Evolutionary conservation across 2,888 invertebrate species (phyloP).

Genomic region (Hermodice carunculata): DNA sequence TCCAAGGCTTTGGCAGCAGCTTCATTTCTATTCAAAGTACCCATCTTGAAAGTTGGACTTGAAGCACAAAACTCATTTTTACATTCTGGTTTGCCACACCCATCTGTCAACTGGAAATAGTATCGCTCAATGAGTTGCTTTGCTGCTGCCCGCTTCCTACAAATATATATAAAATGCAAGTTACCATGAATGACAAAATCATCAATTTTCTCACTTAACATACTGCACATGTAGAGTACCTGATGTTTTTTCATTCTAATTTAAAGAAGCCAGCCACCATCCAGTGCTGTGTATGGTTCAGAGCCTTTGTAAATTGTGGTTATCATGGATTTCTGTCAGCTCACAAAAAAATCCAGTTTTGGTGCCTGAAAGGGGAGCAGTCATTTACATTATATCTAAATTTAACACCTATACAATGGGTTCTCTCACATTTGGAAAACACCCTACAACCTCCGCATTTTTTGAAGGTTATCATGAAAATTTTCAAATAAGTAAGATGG

Average conservation of each 20-base stretch:
- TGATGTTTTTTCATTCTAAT: neutral
- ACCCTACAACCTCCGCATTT: too few species aligned
- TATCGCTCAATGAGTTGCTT: slow-evolving; percentile 88
- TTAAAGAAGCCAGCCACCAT: slow-evolving; percentile 18
- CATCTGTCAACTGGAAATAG: slow-evolving; percentile 92
- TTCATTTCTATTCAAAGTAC: slow-evolving; percentile 84
- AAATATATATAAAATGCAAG: slow-evolving; percentile 10
- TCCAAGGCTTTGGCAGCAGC: slow-evolving; percentile 91
- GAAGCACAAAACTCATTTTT: slow-evolving; percentile 91
- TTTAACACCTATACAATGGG: too few species aligned
- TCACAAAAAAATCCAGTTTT: too few species aligned
- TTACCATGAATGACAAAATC: too few species aligned
- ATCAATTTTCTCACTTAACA: neutral
- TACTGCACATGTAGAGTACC: slow-evolving; percentile 15
- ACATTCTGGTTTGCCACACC: slow-evolving; percentile 91
- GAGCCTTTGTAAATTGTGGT: too few species aligned
- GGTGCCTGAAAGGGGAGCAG: too few species aligned
- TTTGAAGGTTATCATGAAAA: too few species aligned
- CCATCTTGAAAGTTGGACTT: slow-evolving; percentile 71
- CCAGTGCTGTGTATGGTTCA: slow-evolving; percentile 12
- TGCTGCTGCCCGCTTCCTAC: slow-evolving; percentile 74
- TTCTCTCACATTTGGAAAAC: too few species aligned
- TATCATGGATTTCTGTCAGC: too few species aligned
- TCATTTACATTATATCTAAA: too few species aligned
- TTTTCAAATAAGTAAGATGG: too few species aligned